Evolutionary conservation across 2,888 invertebrate genomes (phyloP), one percentile per base, ranked within the genome.

Genomic region (Invenusta paracnida): DNA sequence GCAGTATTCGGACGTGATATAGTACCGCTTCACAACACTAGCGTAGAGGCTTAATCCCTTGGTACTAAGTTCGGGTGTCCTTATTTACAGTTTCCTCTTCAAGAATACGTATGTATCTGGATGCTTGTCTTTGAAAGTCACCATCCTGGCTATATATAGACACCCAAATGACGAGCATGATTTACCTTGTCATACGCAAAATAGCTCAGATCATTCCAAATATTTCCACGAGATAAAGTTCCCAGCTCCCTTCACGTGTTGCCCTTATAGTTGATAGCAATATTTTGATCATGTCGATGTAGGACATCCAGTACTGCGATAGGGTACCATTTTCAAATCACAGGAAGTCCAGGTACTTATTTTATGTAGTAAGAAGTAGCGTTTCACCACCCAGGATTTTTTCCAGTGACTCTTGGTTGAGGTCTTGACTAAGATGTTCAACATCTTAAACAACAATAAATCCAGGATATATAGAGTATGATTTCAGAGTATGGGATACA

Each of bases 151-250:
- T 66, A n/a, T 86, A 85, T 73, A 25, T 88, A 88, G 0, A 67
- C 29, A 30, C 87, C 28, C 17, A 88, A 67, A 79, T 88, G 88
- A 11, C 88, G 30, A 23, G 88, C 87, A 83, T 89, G 88, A 83
- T 88, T 89, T 1, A 87, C 27, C 17, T 81, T 86, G 82, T 89
- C 88, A 84, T 88, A 88, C 0, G 88, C 88, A 86, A 88, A 89
- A 66, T 86, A 87, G 87, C 87, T 88, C 2, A 87, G 88, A 88
- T 87, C 87, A 88, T 86, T 0, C 1, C 23, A 11, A 85, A 13
- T n/a, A 88, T 87, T 0, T 86, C 31, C 29, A 30, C 23, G 0
- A 89, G 86, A 73, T 88, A 88, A 23, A 88, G n/a, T 11, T 81
- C 17, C 87, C 88, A 88, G 82, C 87, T 84, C 0, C 87, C 88